Evolutionary conservation across 2,113 vertebrate genomes (phyloP).

Genomic region (Cyanoderma ruficeps): DNA sequence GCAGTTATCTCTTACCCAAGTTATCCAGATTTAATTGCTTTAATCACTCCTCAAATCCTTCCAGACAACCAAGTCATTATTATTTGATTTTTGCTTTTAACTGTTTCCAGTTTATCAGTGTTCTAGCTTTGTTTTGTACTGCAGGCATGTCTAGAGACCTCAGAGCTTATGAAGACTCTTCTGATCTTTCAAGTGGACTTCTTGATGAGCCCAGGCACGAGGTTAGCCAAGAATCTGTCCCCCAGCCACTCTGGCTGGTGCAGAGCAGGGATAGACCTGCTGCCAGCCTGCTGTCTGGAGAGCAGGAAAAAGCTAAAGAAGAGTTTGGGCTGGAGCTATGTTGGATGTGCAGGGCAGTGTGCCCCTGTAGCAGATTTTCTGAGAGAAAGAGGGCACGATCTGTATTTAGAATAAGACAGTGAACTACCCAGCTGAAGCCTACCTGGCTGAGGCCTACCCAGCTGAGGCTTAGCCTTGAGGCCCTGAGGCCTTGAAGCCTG

Average conservation of each 20-base stretch:
- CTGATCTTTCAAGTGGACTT: background rate
- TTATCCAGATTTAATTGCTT: constrained; percentile 9
- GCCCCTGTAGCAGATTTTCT: no score
- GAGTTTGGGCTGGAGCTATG: background rate
- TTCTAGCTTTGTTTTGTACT: background rate
- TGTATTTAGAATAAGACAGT: no score
- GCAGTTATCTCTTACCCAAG: background rate
- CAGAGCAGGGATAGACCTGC: accelerated
- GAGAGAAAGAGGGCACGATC: no score
- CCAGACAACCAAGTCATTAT: background rate
- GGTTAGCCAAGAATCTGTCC: background rate
- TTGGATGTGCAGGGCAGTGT: background rate
- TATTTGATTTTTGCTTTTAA: constrained; percentile 9
- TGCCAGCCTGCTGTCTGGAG: background rate
- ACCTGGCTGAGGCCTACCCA: no score
- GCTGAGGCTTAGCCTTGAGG: no score
- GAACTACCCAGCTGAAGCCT: no score
- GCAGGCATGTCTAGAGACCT: background rate
- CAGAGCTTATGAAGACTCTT: background rate
- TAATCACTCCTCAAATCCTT: constrained; percentile 3
- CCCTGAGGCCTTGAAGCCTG: no score
- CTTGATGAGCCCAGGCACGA: background rate
- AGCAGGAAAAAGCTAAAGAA: background rate
- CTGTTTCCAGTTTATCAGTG: background rate
- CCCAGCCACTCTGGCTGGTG: accelerated